phyloP scores from a whole-genome alignment of 1,140 invertebrate species.

The Artemia franciscana region DNA sequence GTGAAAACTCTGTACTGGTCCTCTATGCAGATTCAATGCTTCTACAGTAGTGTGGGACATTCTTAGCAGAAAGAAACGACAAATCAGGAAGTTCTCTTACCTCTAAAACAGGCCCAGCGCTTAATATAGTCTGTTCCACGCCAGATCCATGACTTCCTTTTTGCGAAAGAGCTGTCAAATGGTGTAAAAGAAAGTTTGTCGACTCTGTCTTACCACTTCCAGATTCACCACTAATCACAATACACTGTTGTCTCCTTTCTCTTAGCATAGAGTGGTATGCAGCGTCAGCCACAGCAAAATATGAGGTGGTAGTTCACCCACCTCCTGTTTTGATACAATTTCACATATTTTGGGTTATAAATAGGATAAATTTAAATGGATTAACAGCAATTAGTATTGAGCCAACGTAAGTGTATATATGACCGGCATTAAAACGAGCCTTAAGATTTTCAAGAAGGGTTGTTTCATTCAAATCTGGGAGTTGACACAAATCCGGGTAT shows the following conservation, averaged over 20 bases:
- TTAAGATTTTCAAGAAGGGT: slow-evolving; percentile 74
- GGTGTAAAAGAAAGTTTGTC: slow-evolving; percentile 81
- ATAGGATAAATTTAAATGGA: slow-evolving; percentile 74
- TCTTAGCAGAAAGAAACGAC: too few relatives aligned
- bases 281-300: slow-evolving; percentile 87
- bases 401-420: slow-evolving; percentile 91
- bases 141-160: slow-evolving; percentile 80
- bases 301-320: slow-evolving; percentile 77
- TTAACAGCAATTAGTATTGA: slow-evolving; percentile 81
- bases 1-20: too few relatives aligned
- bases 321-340: slow-evolving; percentile 72
- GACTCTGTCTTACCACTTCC: slow-evolving; percentile 67
- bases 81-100: slow-evolving; percentile 21
- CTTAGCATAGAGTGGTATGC: slow-evolving; percentile 86
- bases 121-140: slow-evolving; percentile 84
- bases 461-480: slow-evolving; percentile 80
- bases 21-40: too few relatives aligned
- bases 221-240: slow-evolving; percentile 78
- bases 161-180: slow-evolving; percentile 79
- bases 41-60: too few relatives aligned
- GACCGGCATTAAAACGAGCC: slow-evolving; percentile 63
- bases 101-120: slow-evolving; percentile 82
- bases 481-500: slow-evolving; percentile 80
- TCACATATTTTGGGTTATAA: slow-evolving; percentile 93
- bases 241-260: slow-evolving; percentile 72